Conservation (phyloP, 2,797 vertebrate species). For the Microchirus variegatus region DNA sequence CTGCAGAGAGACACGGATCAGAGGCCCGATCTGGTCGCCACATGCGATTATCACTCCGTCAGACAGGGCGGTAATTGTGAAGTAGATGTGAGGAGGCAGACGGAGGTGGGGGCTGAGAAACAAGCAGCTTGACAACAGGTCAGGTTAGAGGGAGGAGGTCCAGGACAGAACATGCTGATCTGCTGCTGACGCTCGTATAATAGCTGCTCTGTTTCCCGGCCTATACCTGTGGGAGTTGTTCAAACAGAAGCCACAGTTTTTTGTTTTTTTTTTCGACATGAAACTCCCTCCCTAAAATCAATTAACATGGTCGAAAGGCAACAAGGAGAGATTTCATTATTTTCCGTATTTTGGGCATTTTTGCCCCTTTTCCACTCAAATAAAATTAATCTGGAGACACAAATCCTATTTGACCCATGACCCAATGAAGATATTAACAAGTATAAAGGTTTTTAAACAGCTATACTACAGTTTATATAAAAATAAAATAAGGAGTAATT, state of each 20-base stretch:
- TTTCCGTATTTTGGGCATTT: too few species aligned
- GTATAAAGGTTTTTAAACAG: too few species aligned
- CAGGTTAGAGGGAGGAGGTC: conserved; percentile 44
- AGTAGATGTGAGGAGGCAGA: conserved; percentile 69
- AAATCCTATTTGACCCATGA: too few species aligned
- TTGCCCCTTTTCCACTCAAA: too few species aligned
- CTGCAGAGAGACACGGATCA: conserved; percentile 8
- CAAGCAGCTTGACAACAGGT: conserved; percentile 41
- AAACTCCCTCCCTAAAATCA: too few species aligned
- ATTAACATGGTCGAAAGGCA: too few species aligned
- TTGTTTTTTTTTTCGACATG: too few species aligned
- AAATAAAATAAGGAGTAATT: too few species aligned
- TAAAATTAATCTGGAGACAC: too few species aligned
- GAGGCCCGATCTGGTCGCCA: conserved; percentile 36
- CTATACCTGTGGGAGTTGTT: conserved; percentile 52
- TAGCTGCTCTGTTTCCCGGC: conserved; percentile 39
- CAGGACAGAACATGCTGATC: conserved; percentile 41
- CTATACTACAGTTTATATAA: too few species aligned
- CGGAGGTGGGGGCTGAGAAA: conserved; percentile 36
- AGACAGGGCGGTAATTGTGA: conserved; percentile 71
- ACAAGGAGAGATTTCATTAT: too few species aligned
- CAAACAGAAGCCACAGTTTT: conserved; percentile 1
- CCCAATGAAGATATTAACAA: too few species aligned
- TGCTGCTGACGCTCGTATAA: conserved; percentile 23
- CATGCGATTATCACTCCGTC: conserved; percentile 30